Evolutionary conservation across 2,888 invertebrate species (phyloP), one percentile per base, ranked within the genome.

Genomic region (Noctua comes): DNA sequence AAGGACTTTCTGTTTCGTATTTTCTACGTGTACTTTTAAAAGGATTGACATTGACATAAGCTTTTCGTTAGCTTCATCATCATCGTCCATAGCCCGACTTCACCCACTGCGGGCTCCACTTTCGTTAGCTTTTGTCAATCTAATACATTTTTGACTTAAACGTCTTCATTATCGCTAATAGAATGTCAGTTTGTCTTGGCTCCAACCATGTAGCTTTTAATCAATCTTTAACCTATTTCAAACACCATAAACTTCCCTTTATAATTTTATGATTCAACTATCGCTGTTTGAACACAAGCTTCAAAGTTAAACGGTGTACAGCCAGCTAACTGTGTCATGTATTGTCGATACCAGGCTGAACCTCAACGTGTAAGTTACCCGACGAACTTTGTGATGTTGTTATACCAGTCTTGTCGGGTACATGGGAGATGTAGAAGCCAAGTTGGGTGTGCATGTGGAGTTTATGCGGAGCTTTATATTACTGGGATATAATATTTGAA

Each of bases 381-480:
- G 24, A 31, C 54, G 27, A 84, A 87, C 72, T 84, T 86, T 79
- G 84, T 73, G 62, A 76, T 69, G 8, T 48, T 46, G 71, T 77
- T 71, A 36, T 57, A 43, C 24, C 48, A 10, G 27, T 46, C 64
- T 65, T 57, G 54, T 68, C 40, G 36, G 7, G 18, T 71, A 73
- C 43, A 59, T n/a, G 16, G 62, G 21, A n/a, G 24, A 24, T 40
- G 24, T 65, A 51, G 18, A 21, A n/a, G 10, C 31, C 24, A 24
- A 59, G 43, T 46, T 43, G 1, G 36, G 16, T 59, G 21, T 43
- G 57, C 66, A 66, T 36, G 48, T 51, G 8, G 21, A 54, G 2
- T 65, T 21, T 62, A 18, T 40, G 31, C 43, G 2, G 48, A 66
- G 65, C 27, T 78, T 10, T n/a, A 46, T 59, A n/a, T 70, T 66